Percentiles rank a stretch among this genome's conserved stretches.
phyloP scores from a whole-genome alignment of 2,888 invertebrate genomes.

The Leptinotarsa rubiginosa region DNA sequence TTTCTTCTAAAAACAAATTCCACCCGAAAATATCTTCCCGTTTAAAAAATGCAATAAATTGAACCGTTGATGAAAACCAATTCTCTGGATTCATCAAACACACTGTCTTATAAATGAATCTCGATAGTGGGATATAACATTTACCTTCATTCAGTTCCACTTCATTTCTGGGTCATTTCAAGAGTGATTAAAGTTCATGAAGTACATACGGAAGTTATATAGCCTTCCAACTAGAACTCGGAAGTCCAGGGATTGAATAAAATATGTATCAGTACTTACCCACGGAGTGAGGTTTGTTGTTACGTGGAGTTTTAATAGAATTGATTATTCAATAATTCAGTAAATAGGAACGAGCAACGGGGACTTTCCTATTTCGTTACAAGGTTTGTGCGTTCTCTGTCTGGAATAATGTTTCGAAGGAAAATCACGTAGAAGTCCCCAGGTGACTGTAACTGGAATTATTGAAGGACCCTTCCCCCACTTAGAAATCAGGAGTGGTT shows the following conservation, averaged over 20 bases:
- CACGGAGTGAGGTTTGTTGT: background rate
- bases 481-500: too few relatives aligned
- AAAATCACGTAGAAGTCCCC: background rate
- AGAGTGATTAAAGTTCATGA: background rate
- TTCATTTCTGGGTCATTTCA: background rate
- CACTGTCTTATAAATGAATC: background rate
- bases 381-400: background rate
- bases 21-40: too few relatives aligned
- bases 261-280: background rate
- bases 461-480: too few relatives aligned
- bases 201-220: slow-evolving; percentile 1
- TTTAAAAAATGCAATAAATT: too few relatives aligned
- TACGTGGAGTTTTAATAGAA: background rate
- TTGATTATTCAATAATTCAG: slow-evolving; percentile 12
- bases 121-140: background rate
- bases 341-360: background rate
- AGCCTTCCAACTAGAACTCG: slow-evolving; percentile 5
- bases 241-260: slow-evolving; percentile 14
- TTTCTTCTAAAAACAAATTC: too few relatives aligned
- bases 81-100: too few relatives aligned
- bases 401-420: background rate
- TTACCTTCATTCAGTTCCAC: slow-evolving; percentile 8
- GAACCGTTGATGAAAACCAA: too few relatives aligned
- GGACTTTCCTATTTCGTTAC: background rate
- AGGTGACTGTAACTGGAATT: background rate